These are phyloP conservation scores for Drosophila ohnishii DNA, from an alignment of 1,140 invertebrate species.

Conservation along the genomic window DNA sequence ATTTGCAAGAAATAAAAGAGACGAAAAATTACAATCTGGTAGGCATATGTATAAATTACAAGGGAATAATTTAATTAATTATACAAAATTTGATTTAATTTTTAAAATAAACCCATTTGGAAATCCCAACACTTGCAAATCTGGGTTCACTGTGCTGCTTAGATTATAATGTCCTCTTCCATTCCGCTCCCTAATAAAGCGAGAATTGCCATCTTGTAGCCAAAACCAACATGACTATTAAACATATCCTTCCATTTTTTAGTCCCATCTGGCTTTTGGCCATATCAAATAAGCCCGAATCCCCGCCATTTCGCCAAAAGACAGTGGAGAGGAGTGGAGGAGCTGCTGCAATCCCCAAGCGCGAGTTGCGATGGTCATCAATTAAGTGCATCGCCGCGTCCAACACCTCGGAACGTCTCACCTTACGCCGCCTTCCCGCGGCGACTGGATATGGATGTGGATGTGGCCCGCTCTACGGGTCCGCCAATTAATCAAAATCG, in stretches of 20 bases:
- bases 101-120: not conserved
- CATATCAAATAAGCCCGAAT: conserved; percentile 14
- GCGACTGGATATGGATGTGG: conserved; percentile 45
- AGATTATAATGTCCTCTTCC: not conserved
- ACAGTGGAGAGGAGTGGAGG: conserved; percentile 9
- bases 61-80: not conserved
- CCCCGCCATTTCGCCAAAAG: conserved; percentile 28
- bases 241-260: conserved; percentile 19
- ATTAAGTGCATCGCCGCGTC: conserved; percentile 51
- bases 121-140: not conserved
- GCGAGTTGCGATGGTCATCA: conserved; percentile 51
- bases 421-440: conserved; percentile 46
- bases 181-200: not conserved
- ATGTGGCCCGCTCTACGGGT: conserved; percentile 46
- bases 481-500: conserved; percentile 82
- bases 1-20: not conserved
- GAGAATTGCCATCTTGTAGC: conserved; percentile 8
- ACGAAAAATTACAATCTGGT: no score
- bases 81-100: not conserved
- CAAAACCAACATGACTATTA: conserved; percentile 26
- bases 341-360: conserved; percentile 38
- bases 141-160: not conserved
- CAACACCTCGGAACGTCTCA: conserved; percentile 57
- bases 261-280: conserved; percentile 20
- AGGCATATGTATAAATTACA: not conserved